Percentiles rank a stretch among this genome's conserved stretches.
These are phyloP conservation scores for Anguilla anguilla DNA, from an alignment of 2,797 vertebrate genomes.

Conservation along the genomic window DNA sequence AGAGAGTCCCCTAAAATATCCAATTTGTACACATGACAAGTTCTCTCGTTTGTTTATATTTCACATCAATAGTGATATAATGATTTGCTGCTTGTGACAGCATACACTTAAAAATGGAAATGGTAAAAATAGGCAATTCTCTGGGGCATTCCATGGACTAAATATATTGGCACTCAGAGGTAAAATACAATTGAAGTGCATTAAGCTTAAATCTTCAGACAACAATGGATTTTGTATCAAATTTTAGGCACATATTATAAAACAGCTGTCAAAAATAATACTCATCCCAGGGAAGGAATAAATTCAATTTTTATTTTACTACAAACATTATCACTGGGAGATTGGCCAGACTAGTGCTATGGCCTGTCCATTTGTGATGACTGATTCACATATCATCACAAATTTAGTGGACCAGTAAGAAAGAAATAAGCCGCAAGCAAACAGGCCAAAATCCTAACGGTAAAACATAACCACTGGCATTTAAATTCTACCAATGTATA, in stretches of 20 bases:
- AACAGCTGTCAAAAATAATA: neutral
- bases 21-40: neutral
- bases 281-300: neutral
- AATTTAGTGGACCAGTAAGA: neutral
- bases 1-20: neutral
- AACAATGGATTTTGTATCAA: conserved; percentile 7
- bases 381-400: neutral
- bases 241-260: conserved; percentile 12
- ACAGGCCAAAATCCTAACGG: neutral
- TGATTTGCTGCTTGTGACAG: neutral
- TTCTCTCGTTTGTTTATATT: neutral
- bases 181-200: neutral
- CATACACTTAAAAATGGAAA: neutral
- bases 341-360: neutral
- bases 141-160: neutral
- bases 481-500: neutral
- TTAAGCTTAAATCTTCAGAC: neutral
- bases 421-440: neutral
- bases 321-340: neutral
- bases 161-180: neutral
- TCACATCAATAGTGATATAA: neutral
- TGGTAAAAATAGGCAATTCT: neutral
- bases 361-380: neutral
- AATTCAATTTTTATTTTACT: neutral
- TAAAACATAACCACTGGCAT: neutral